Conservation (phyloP, 2,113 vertebrate species). For the Pluvianellus socialis region DNA sequence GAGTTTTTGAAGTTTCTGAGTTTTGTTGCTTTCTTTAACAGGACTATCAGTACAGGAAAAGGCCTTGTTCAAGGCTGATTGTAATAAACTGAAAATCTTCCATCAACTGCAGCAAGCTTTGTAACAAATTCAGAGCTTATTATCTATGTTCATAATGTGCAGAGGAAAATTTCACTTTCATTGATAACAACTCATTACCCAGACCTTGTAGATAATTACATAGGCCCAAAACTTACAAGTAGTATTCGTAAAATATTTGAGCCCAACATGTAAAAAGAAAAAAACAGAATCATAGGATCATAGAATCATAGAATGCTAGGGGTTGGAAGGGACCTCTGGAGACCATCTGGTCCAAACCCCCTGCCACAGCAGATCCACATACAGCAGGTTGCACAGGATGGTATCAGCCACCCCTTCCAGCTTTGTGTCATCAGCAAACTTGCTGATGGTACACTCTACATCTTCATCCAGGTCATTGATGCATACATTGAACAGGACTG, state of each 20-base stretch:
- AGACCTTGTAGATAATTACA: not conserved
- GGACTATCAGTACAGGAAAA: not conserved
- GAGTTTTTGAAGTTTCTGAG: not conserved
- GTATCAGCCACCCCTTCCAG: no score
- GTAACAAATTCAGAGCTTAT: not conserved
- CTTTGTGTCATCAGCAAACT: no score
- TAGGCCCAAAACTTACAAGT: rapidly evolving
- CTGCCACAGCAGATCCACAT: no score
- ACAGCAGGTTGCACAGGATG: no score
- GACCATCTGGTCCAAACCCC: no score
- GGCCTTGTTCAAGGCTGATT: not conserved
- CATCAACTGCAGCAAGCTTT: not conserved
- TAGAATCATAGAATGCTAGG: no score
- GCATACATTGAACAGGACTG: no score
- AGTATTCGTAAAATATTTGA: not conserved
- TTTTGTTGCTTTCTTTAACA: not conserved
- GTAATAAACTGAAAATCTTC: not conserved
- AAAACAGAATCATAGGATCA: no score
- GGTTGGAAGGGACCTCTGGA: no score
- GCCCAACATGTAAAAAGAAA: not conserved
- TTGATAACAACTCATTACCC: not conserved
- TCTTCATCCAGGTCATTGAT: no score
- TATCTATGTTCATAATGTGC: not conserved
- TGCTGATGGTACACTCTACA: no score
- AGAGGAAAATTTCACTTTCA: not conserved